Evolutionary conservation across 2,113 vertebrate genomes (phyloP), one percentile per base, ranked within the genome.

Genomic region (Pituophis catenifer): DNA sequence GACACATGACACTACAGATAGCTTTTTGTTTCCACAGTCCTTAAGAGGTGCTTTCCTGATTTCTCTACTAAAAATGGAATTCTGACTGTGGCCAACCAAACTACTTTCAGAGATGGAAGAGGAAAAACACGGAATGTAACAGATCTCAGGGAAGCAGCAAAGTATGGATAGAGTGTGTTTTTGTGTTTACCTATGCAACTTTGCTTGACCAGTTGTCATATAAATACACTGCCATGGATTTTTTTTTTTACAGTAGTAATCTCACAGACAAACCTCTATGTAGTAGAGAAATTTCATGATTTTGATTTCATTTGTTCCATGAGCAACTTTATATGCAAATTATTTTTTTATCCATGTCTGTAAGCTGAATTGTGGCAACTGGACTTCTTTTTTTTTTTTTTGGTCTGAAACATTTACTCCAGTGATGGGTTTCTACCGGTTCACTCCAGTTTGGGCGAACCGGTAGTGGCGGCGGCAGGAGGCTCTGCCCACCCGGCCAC

Each of bases 21-120:
- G 2, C 91, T 48, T 92, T 96, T 94, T 95, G 70, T 94, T 96
- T 95, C 89, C 23, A 4, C 94, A 99, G 99, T 99, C 96, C 98
- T 99, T 85, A 99, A 98, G 96, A 98, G 99, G 96, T 99, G 99
- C 97, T 98, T 99, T 96, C 99, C 99, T 29, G 99, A 99, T 97
- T 99, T 99, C 95, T 98, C 97, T 93, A 98, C 97, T 17, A 97
- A 97, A 97, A 99, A 99, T 86, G 99, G 99, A 87, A 98, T 97
- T 65, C 96, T 99, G 93, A 98, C 98, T 0, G 96, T 99, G 93
- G 98, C 98, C 96, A 99, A 98, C 96, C 97, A 97, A 96, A 98
- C 98, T 11, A 95, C 96, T 0, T 99, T 99, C 96, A 98, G 97
- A 97, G 99, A 99, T 44, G 99, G 98, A 55, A 95, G 88, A 65